These are phyloP conservation scores for Rhyacophila brunnea DNA, from an alignment of 1,140 invertebrate species.

Conservation along the genomic window DNA sequence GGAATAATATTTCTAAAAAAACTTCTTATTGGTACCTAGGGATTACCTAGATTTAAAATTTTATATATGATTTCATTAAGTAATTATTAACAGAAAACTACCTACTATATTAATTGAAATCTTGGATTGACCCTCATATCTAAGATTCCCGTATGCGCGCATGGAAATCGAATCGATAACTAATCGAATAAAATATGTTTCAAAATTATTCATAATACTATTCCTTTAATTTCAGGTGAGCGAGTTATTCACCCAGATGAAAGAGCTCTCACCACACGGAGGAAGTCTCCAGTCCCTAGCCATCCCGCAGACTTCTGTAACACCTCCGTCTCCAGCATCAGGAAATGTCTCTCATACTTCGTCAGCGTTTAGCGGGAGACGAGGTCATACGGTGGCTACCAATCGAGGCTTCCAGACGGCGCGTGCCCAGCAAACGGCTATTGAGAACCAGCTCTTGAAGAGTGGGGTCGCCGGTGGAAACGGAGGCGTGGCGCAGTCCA, in stretches of 20 bases:
- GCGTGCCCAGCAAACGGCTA: constrained; percentile 8
- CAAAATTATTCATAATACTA: too few relatives aligned
- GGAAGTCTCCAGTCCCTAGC: constrained; percentile 26
- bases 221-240: constrained; percentile 55
- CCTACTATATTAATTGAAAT: too few relatives aligned
- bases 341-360: neutral
- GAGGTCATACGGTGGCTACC: constrained; percentile 40
- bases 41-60: too few relatives aligned
- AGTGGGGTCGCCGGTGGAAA: neutral
- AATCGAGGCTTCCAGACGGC: constrained; percentile 35
- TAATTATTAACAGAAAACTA: too few relatives aligned
- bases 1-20: too few relatives aligned
- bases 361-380: constrained; percentile 40
- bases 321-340: constrained; percentile 33
- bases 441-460: neutral
- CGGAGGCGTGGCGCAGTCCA: constrained; percentile 12
- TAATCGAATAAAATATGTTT: too few relatives aligned
- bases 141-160: too few relatives aligned
- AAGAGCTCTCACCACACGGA: constrained; percentile 58
- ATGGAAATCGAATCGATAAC: too few relatives aligned
- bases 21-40: too few relatives aligned
- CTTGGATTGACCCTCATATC: too few relatives aligned
- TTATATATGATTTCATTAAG: too few relatives aligned
- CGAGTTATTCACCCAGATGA: constrained; percentile 69
- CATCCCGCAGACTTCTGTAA: constrained; percentile 35